phyloP scores from a whole-genome alignment of 2,888 invertebrate genomes.

The Oxyscelio sp. region DNA sequence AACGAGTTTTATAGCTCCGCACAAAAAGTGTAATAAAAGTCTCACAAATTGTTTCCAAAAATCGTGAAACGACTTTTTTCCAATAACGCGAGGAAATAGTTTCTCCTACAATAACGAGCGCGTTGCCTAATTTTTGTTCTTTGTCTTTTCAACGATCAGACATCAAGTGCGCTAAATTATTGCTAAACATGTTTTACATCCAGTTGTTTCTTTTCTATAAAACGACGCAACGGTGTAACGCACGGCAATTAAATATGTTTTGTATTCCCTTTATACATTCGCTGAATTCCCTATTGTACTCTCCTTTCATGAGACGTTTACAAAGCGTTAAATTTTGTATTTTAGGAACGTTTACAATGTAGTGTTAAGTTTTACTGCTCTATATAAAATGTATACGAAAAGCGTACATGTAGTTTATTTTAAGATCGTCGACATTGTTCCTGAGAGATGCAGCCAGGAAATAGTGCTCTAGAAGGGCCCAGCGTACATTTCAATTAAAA shows the following conservation, averaged over 20 bases:
- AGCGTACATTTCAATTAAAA: constrained; percentile 8
- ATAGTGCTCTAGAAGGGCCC: neutral
- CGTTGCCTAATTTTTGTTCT: neutral
- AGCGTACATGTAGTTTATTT: constrained; percentile 21
- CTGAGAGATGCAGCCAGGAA: constrained; percentile 19
- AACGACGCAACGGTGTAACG: constrained; percentile 29
- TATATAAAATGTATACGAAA: constrained; percentile 31
- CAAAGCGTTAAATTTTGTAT: constrained; percentile 46
- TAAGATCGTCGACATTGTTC: constrained; percentile 40
- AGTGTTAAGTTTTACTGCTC: constrained; percentile 29
- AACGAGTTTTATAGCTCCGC: constrained; percentile 36
- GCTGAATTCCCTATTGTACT: constrained; percentile 46
- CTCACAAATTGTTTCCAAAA: constrained; percentile 31
- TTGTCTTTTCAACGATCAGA: neutral
- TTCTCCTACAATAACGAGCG: neutral
- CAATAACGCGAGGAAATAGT: neutral
- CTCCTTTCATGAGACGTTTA: constrained; percentile 10
- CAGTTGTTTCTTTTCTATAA: constrained; percentile 26
- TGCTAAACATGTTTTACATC: constrained; percentile 14
- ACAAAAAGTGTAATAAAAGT: constrained; percentile 41
- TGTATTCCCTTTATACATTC: constrained; percentile 33
- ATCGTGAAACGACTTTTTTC: constrained; percentile 20
- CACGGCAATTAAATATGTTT: constrained; percentile 57
- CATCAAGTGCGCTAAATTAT: neutral
- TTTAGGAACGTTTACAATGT: constrained; percentile 55